phyloP scores from a whole-genome alignment of 2,888 invertebrate species.

The Xestoiulus laeticollis region DNA sequence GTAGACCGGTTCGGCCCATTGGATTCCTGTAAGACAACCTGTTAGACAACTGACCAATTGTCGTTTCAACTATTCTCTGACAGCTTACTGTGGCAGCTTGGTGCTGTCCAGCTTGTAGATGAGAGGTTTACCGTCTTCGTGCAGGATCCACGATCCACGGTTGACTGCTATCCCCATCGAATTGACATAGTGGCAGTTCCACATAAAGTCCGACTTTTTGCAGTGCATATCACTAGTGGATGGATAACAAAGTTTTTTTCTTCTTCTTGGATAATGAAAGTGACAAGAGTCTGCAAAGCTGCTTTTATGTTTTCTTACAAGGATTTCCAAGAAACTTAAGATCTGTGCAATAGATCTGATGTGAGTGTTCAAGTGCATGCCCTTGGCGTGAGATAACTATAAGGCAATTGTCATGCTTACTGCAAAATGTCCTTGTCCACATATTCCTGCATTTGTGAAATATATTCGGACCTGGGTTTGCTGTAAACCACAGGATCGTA shows the following conservation, averaged over 20 bases:
- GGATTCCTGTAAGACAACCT: conserved; percentile 61
- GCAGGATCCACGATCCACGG: conserved; percentile 57
- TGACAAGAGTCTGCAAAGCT: too few species aligned
- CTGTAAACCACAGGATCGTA: conserved; percentile 64
- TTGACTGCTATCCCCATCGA: too few species aligned
- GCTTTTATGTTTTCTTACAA: too few species aligned
- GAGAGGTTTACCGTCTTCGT: conserved; percentile 54
- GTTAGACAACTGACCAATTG: background rate
- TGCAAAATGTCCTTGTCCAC: conserved; percentile 63
- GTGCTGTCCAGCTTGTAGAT: conserved; percentile 59
- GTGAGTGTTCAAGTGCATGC: too few species aligned
- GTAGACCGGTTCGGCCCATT: conserved; percentile 63
- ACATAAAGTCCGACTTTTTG: conserved; percentile 57
- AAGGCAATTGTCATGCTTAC: conserved; percentile 49
- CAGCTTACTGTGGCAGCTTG: conserved; percentile 58
- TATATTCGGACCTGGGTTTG: conserved; percentile 60
- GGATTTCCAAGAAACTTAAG: too few species aligned
- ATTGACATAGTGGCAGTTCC: too few species aligned
- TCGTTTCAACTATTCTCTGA: too few species aligned
- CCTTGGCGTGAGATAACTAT: too few species aligned
- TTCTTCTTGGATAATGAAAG: too few species aligned
- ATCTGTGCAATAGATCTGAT: too few species aligned
- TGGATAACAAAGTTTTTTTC: too few species aligned
- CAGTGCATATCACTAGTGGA: conserved; percentile 57
- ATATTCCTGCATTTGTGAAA: conserved; percentile 59